Conservation (phyloP, 2,888 invertebrate species). For the Stegophylla sp. region DNA sequence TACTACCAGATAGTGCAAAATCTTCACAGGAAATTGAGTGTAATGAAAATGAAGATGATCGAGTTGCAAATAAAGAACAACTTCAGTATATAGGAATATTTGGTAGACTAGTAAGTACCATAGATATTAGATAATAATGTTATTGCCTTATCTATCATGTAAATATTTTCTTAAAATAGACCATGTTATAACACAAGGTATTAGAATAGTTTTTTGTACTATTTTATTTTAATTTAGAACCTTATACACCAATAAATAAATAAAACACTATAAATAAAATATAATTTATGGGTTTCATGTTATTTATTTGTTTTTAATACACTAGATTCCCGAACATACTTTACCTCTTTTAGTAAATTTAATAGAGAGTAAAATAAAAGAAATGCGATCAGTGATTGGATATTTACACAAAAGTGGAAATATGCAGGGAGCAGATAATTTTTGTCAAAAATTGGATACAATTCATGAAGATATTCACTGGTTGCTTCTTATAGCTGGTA, state of each 20-base stretch:
- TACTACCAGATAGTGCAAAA: constrained; percentile 79
- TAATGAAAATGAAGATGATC: constrained; percentile 72
- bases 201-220: not conserved
- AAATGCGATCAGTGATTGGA: constrained; percentile 67
- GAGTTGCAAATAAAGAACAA: constrained; percentile 74
- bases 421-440: constrained; percentile 8
- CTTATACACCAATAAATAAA: too few species aligned
- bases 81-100: constrained; percentile 75
- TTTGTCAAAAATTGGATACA: constrained; percentile 66
- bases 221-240: too few species aligned
- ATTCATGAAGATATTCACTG: constrained; percentile 91
- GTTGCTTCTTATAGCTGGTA: constrained; percentile 75
- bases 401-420: constrained; percentile 60
- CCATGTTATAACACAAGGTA: too few species aligned
- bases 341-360: constrained; percentile 73
- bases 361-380: constrained; percentile 72
- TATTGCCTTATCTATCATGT: too few species aligned
- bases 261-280: too few species aligned
- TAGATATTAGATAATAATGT: too few species aligned
- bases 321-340: constrained; percentile 71
- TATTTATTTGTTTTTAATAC: constrained; percentile 60
- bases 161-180: too few species aligned
- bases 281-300: constrained; percentile 67
- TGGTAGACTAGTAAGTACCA: constrained; percentile 66
- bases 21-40: constrained; percentile 69